Base-by-base conservation (phyloP, 2,888 invertebrate species). In the Agrenia bidenticulata region DNA sequence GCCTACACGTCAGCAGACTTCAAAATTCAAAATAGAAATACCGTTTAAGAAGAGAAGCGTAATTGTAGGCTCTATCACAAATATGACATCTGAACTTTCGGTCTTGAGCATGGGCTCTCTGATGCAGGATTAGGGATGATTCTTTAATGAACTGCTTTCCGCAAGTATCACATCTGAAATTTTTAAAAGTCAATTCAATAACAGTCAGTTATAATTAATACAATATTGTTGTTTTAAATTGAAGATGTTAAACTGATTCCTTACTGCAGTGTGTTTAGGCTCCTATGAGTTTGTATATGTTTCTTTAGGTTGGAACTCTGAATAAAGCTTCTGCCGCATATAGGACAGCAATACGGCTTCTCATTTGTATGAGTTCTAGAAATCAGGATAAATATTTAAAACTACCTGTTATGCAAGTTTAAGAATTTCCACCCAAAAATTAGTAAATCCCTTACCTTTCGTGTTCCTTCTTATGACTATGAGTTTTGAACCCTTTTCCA, bases 221-320 rank as follows among this genome's bases (percentile, higher is more conserved):
- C 32, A 32, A 32, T n/a, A n/a, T n/a, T n/a, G n/a, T n/a, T n/a
- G 11, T 32, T 32, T 32, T 32, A 32, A 32, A 11, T 32, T 26
- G 37, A 50, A 64, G n/a, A n/a, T n/a, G n/a, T n/a, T n/a, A n/a
- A n/a, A n/a, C n/a, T n/a, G n/a, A n/a, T n/a, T n/a, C n/a, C 73
- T 67, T 70, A 76, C 76, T 72, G 70, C 15, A 74, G 51, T 27
- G 67, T 72, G 53, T 72, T 74, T 56, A 69, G 66, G n/a, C 73
- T 70, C 57, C 74, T 74, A 39, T 76, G 76, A 26, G 74, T 76
- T 53, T 73, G 73, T 50, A 76, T 70, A 24, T 76, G 76, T 26
- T 76, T 76, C 60, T 76, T 76, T 26, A 76, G 63, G 61, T 76
- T 76, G 11, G 74, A 74, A 45, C 73, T 76, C 50, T 76, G 76